These are phyloP conservation scores for Leptinotarsa undecemlineata DNA, from an alignment of 1,140 invertebrate genomes.

Conservation along the genomic window DNA sequence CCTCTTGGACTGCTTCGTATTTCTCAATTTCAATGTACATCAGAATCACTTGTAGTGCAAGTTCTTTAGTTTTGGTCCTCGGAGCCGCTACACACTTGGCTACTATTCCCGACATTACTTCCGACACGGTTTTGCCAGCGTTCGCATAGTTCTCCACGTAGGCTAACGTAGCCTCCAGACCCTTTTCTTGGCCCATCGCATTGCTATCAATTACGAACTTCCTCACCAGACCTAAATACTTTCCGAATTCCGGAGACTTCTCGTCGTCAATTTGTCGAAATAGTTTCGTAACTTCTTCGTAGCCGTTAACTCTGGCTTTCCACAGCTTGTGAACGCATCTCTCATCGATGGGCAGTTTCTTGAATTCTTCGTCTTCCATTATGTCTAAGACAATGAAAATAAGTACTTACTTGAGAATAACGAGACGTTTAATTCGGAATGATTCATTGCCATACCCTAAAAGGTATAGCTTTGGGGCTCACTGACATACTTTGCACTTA, in stretches of 20 bases:
- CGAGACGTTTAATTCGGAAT: neutral
- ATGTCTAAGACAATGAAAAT: neutral
- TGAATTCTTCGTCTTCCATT: constrained; percentile 91
- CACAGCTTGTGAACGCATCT: constrained; percentile 91
- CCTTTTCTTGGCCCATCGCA: constrained; percentile 95
- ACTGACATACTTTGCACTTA: neutral
- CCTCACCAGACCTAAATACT: constrained; percentile 89
- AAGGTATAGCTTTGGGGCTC: neutral
- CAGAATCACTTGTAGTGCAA: constrained; percentile 84
- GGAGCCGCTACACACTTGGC: constrained; percentile 90
- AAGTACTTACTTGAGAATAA: neutral
- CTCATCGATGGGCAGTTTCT: constrained; percentile 90
- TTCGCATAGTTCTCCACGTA: constrained; percentile 87
- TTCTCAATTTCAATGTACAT: constrained; percentile 98
- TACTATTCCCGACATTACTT: constrained; percentile 88
- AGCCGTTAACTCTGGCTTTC: constrained; percentile 92
- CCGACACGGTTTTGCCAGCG: constrained; percentile 84
- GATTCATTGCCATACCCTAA: constrained; percentile 1
- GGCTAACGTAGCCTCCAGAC: constrained; percentile 85
- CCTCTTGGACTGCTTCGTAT: constrained; percentile 87
- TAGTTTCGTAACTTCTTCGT: constrained; percentile 89
- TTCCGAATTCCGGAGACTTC: constrained; percentile 91
- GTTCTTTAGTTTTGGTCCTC: constrained; percentile 89
- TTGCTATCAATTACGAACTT: constrained; percentile 96
- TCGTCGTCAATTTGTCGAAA: constrained; percentile 88